Base-by-base conservation (phyloP, 1,140 invertebrate species). In the Trichonephila clavipes region DNA sequence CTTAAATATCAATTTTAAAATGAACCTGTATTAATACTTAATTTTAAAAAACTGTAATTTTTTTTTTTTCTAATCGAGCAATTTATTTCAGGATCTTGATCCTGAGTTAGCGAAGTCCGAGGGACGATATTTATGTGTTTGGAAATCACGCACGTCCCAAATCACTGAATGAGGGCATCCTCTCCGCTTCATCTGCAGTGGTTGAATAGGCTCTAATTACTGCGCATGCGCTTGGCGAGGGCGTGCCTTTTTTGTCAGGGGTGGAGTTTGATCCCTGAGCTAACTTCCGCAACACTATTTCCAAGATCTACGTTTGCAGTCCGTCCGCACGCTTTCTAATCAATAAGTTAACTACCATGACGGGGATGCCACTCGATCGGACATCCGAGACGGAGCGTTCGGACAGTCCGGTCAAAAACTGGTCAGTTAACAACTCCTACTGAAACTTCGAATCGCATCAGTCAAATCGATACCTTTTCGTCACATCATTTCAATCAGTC, bases 171-270 rank as follows among this genome's bases (percentile, higher is more conserved):
- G 85, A 40, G 62, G 40, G 7, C 34, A 66, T 14, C 59, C 28
- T 44, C 66, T 69, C 66, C 66, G 10, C 88, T 58, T 82, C 81
- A 91, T 91, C 90, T 91, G 90, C 90, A 91, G 61, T 91, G 90
- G 90, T 66, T 66, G 77, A 83, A 44, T 64, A 59, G 28, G 14
- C 34, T 34, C 34, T 16, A 8, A 18, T 34, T 34, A 77, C 19
- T 44, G 90, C 90, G 90, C 77, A 64, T 91, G 90, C 81, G 77
- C n/a, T 1, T 6, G 10, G 1, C 77, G 90, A 91, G 90, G 90
- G 90, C 81, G 90, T 91, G 90, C 83, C 89, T 81, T 90, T 90
- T 90, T 90, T 81, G 62, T 59, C 90, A 91, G 90, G 90, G 90
- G 90, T 91, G 90, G 90, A 91, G 90, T 85, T 91, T 90, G 28